phyloP scores from a whole-genome alignment of 1,140 invertebrate genomes.

The Solen grandis region DNA sequence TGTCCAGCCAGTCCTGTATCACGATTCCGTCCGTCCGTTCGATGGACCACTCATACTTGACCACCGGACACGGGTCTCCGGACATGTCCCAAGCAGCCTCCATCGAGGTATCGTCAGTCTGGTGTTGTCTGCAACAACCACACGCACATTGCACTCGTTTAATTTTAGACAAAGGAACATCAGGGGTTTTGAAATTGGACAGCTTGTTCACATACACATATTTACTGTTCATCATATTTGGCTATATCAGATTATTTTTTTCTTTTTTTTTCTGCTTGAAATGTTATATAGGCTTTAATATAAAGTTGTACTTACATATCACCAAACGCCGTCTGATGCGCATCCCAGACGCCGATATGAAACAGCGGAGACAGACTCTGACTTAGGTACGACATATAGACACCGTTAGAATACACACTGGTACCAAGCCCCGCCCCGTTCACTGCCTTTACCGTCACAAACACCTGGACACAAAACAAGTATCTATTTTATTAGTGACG shows the following conservation, averaged over 20 bases:
- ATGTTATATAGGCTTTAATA: too few species aligned
- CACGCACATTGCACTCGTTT: background rate
- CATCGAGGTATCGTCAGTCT: slow-evolving; percentile 51
- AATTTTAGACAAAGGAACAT: background rate
- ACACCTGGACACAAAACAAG: slow-evolving; percentile 67
- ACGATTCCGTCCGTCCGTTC: slow-evolving; percentile 62
- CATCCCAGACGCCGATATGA: slow-evolving; percentile 59
- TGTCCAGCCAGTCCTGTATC: slow-evolving; percentile 50
- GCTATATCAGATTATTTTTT: too few species aligned
- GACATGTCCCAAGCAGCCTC: slow-evolving; percentile 64
- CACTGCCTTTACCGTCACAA: slow-evolving; percentile 66
- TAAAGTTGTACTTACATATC: slow-evolving; percentile 64
- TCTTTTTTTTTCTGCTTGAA: too few species aligned
- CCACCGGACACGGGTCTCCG: slow-evolving; percentile 68
- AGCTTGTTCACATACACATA: background rate
- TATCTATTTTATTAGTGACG: too few species aligned
- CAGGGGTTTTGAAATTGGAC: background rate
- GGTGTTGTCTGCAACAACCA: slow-evolving; percentile 58
- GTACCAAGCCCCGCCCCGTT: too few species aligned
- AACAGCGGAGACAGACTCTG: slow-evolving; percentile 60
- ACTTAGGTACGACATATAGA: slow-evolving; percentile 68
- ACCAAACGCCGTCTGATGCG: slow-evolving; percentile 22
- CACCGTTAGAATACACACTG: too few species aligned
- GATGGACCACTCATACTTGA: slow-evolving; percentile 64
- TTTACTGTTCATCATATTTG: too few species aligned